Evolutionary conservation across 2,888 invertebrate genomes (phyloP), one percentile per base, ranked within the genome.

Genomic region (Ichneumoninae sp.): DNA sequence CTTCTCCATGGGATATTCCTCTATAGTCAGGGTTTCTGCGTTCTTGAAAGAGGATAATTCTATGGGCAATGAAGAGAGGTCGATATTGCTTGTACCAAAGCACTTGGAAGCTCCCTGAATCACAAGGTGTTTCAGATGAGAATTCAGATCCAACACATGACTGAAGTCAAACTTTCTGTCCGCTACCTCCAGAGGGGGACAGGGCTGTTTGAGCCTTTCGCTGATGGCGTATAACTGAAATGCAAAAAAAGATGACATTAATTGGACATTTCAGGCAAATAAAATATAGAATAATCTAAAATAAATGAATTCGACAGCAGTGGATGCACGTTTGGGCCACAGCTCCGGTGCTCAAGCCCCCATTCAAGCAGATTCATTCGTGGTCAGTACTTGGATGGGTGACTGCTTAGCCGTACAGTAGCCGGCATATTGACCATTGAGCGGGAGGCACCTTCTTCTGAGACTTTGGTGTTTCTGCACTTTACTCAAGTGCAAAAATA

Each of bases 101-200:
- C 95, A 95, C 80, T 95, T 95, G 36, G 95, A 94, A 88, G 95
- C 96, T 1, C 98, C 97, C 90, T 95, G 94, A 77, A 98, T 95
- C 87, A 95, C 95, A 13, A 98, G 93, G 30, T 95, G 95, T 26
- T 95, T 95, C 36, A 98, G 94, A 91, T 97, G 96, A 0, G 96
- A 96, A 92, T 97, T 97, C 91, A 98, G 97, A 94, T 99, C 99
- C 76, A 99, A 93, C 0, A 98, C 96, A 91, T 98, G 98, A 86
- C 98, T 98, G 89, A 99, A 97, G 94, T 99, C 98, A 90, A 96
- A 97, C 93, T 96, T 96, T 88, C 96, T 96, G 89, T 98, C 97
- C 33, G 95, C 95, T 85, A 96, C 96, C 91, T 98, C 98, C 82
- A 96, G 95, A 1, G 96, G 95, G 0, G 98, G 98, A 92, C 98